Percentiles rank a stretch among this genome's conserved stretches.
Conservation (phyloP, 2,797 vertebrate species). For the Microchirus variegatus region DNA sequence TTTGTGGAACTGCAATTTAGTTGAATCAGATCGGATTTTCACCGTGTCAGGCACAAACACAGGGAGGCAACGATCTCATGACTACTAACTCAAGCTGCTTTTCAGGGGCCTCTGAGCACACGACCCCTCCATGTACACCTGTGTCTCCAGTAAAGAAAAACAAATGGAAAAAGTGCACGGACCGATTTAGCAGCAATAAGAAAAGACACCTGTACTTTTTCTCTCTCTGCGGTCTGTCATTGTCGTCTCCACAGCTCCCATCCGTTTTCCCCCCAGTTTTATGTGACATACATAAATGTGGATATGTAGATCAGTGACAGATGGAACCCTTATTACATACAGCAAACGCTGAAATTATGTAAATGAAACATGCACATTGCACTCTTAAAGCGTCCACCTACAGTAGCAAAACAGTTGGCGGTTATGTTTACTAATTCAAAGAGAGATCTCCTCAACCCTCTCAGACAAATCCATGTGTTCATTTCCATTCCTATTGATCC, state of each 20-base stretch:
- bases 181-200: conserved; percentile 52
- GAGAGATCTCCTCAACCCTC: conserved; percentile 56
- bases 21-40: conserved; percentile 31
- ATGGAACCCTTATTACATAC: conserved; percentile 43
- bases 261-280: conserved; percentile 20
- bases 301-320: conserved; percentile 45
- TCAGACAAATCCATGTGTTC: conserved; percentile 62
- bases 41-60: conserved; percentile 37
- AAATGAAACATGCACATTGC: conserved; percentile 18
- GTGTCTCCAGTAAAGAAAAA: conserved; percentile 14
- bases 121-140: conserved; percentile 41
- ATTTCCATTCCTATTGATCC: conserved; percentile 69
- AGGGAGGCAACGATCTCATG: conserved; percentile 22
- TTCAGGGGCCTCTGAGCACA: conserved; percentile 39
- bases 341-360: conserved; percentile 46
- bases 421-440: conserved; percentile 63
- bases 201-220: conserved; percentile 58
- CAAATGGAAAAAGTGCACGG: not conserved
- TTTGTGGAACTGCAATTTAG: conserved; percentile 23
- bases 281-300: conserved; percentile 26
- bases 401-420: conserved; percentile 44
- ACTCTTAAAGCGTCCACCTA: conserved; percentile 7
- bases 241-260: no score
- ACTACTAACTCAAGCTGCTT: conserved; percentile 20
- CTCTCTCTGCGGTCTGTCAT: conserved; percentile 29